These are phyloP conservation scores for Nicator chloris DNA, from an alignment of 2,113 vertebrate genomes.

Conservation along the genomic window DNA sequence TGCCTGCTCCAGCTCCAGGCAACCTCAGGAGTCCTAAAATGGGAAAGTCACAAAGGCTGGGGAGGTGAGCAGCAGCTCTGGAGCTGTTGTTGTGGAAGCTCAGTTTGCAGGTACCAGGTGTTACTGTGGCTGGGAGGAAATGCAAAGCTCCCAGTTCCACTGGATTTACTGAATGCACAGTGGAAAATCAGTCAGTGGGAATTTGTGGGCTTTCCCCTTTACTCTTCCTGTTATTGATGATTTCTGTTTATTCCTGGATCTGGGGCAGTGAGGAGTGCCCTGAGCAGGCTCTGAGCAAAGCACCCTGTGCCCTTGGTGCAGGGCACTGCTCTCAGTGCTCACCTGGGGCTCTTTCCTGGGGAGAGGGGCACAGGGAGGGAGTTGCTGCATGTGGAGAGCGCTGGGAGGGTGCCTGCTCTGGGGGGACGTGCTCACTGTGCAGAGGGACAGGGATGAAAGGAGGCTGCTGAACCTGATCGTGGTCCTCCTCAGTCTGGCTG, in stretches of 20 bases:
- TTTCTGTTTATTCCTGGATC: not conserved
- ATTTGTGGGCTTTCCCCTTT: not conserved
- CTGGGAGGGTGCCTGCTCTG: too few relatives aligned
- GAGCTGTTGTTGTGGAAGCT: not conserved
- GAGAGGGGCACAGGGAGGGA: not conserved
- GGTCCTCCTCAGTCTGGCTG: not conserved
- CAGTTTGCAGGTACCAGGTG: not conserved
- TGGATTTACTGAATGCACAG: not conserved
- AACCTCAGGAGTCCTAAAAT: not conserved
- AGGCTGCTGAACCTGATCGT: not conserved
- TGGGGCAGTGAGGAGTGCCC: not conserved
- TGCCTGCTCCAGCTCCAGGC: not conserved
- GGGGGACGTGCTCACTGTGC: not conserved
- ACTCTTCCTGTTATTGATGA: too few relatives aligned
- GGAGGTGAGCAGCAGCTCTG: accelerated
- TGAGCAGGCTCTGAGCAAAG: not conserved
- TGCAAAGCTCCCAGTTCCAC: not conserved
- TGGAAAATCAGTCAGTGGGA: not conserved
- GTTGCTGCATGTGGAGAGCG: not conserved
- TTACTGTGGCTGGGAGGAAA: not conserved
- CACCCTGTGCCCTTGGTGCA: accelerated
- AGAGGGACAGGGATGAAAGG: not conserved
- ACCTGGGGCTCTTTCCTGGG: not conserved
- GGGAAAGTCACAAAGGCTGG: not conserved
- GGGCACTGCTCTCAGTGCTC: not conserved